phyloP scores from a whole-genome alignment of 2,113 vertebrate species.

The Cettia cetti region DNA sequence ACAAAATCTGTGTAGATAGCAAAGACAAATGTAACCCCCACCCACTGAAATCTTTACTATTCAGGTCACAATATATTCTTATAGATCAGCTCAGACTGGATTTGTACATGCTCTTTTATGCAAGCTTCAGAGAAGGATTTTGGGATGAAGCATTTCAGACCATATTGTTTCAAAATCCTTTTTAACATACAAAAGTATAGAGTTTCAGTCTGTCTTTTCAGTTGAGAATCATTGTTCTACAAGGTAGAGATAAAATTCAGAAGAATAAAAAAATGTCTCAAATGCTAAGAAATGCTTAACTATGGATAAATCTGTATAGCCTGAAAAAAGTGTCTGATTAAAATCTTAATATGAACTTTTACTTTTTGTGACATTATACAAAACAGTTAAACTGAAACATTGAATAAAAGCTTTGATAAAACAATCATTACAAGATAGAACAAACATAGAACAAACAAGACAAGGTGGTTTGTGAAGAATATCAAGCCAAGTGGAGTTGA shows the following conservation, averaged over 20 bases:
- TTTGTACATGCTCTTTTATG: not conserved
- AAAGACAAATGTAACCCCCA: not conserved
- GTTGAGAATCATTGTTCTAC: not conserved
- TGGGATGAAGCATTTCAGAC: not conserved
- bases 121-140: not conserved
- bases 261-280: not conserved
- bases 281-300: not conserved
- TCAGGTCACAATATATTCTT: not conserved
- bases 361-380: not conserved
- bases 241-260: not conserved
- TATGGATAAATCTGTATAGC: not conserved
- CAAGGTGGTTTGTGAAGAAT: not conserved
- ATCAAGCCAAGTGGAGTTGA: fast-evolving
- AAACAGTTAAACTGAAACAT: not conserved
- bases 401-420: not conserved
- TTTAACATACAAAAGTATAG: not conserved
- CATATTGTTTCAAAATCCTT: not conserved
- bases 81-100: not conserved
- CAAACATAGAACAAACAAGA: not conserved
- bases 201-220: not conserved
- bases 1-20: not conserved
- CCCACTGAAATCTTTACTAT: not conserved
- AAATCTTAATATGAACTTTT: not conserved
- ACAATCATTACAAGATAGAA: not conserved
- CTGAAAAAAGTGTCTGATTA: not conserved